These are phyloP conservation scores for Indicator indicator DNA, from an alignment of 2,113 vertebrate genomes.

Conservation along the genomic window DNA sequence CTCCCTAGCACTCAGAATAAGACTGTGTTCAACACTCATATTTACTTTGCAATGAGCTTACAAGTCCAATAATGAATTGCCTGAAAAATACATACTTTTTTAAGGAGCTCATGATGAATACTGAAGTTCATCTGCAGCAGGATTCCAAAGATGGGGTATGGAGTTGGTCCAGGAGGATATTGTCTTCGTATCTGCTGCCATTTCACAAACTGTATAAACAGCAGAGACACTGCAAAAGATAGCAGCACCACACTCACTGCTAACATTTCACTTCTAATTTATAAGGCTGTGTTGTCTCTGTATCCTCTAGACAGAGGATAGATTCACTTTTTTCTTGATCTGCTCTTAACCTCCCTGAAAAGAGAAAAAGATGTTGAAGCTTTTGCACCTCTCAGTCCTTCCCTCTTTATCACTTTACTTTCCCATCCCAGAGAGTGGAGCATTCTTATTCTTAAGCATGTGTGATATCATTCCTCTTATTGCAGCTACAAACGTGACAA, in stretches of 20 bases:
- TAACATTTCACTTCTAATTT: conserved; percentile 1
- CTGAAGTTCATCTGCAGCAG: conserved; percentile 58
- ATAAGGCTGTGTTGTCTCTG: background rate
- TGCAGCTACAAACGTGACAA: background rate
- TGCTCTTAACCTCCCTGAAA: background rate
- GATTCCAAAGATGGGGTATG: conserved; percentile 59
- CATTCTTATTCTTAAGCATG: background rate
- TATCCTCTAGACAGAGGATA: background rate
- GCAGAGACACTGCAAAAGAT: background rate
- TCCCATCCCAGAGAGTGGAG: background rate
- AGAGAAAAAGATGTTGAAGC: background rate
- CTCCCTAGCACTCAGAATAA: background rate
- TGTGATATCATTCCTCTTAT: background rate
- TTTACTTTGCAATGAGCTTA: background rate
- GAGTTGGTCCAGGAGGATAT: conserved; percentile 55
- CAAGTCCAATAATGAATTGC: background rate
- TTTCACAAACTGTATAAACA: conserved; percentile 1
- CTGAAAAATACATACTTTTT: conserved; percentile 35
- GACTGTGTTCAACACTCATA: background rate
- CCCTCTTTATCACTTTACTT: background rate
- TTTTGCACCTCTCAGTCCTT: background rate
- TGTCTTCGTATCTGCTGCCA: background rate
- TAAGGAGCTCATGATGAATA: conserved; percentile 27
- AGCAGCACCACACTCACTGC: background rate
- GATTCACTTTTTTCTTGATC: background rate